Evolutionary conservation across 2,113 vertebrate genomes (phyloP).

Genomic region (Sminthopsis crassicaudata): DNA sequence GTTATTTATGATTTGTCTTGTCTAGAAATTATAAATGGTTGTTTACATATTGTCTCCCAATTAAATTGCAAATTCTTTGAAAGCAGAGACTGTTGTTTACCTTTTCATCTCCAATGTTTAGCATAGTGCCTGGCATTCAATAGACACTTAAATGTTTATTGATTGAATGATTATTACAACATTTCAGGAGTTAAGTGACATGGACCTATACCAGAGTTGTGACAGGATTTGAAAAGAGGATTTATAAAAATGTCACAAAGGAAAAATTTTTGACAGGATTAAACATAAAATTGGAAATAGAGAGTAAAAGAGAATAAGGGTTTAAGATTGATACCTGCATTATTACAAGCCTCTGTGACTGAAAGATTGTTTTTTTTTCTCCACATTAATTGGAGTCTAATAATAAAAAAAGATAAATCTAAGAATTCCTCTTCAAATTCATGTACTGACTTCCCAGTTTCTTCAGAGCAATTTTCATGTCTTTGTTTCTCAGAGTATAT

Average conservation of each 20-base stretch:
- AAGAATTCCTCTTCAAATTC: not conserved
- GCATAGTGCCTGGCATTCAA: not conserved
- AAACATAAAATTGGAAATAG: not conserved
- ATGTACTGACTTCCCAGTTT: not conserved
- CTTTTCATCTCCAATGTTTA: not conserved
- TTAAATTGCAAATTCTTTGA: not conserved
- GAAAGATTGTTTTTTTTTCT: not conserved
- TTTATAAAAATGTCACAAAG: not conserved
- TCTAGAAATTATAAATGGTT: not conserved
- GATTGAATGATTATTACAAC: not conserved
- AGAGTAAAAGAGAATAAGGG: not conserved
- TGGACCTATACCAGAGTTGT: not conserved
- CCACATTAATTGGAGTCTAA: not conserved
- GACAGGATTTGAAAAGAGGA: not conserved
- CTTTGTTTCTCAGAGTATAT: constrained; percentile 73
- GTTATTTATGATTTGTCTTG: not conserved
- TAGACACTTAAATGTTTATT: not conserved
- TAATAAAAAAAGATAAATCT: not conserved
- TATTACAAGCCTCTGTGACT: not conserved
- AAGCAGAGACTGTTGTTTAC: not conserved
- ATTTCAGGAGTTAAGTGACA: not conserved
- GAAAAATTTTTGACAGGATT: not conserved
- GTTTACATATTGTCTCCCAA: not conserved
- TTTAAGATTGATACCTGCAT: not conserved
- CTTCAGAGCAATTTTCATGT: constrained; percentile 62